Conservation (phyloP, 1,140 invertebrate genomes). For the Archivesica marissinica region DNA sequence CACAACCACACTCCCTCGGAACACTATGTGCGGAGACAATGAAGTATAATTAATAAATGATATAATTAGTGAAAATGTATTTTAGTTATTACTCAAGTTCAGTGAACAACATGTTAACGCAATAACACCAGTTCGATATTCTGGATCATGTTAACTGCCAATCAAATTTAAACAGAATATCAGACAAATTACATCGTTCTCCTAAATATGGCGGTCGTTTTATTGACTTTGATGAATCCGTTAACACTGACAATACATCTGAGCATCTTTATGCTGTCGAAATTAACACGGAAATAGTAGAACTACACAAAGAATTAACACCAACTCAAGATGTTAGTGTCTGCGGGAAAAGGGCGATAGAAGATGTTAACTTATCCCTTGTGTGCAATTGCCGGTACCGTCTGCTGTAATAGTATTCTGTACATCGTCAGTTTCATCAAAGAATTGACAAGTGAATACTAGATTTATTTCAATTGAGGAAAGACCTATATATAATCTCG, state of each 20-base stretch:
- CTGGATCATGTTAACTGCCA: background rate
- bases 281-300: constrained; percentile 14
- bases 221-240: constrained; percentile 52
- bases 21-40: no score
- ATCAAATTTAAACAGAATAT: background rate
- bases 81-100: background rate
- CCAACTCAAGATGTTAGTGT: constrained; percentile 50
- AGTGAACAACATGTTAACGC: background rate
- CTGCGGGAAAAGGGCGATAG: background rate
- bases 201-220: background rate
- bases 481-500: no score
- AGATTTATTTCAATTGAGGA: no score
- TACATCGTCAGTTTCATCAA: background rate
- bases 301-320: constrained; percentile 25
- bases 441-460: background rate
- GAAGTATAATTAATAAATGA: no score
- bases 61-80: no score
- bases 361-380: constrained; percentile 11
- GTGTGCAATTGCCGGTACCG: constrained; percentile 7
- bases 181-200: constrained; percentile 24
- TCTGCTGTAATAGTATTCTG: constrained; percentile 3
- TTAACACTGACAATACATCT: constrained; percentile 37
- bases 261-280: constrained; percentile 42
- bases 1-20: no score
- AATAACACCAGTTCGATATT: background rate